phyloP scores from a whole-genome alignment of 2,888 invertebrate genomes.

The Latheticus oryzae region DNA sequence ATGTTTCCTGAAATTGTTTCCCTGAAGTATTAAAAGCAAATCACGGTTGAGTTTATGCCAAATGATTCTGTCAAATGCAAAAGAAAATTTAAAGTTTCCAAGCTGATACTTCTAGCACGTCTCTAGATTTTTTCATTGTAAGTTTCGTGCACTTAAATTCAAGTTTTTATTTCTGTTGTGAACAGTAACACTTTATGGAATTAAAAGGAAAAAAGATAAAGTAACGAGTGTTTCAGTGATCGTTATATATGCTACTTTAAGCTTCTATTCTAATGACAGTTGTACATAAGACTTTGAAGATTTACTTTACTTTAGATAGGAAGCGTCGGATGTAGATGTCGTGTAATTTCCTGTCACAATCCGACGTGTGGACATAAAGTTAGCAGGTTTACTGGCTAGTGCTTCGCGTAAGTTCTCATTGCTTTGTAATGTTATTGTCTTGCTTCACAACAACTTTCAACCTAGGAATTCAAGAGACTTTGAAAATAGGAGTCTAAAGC shows the following conservation, averaged over 20 bases:
- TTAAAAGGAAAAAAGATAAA: no score
- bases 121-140: slow-evolving; percentile 16
- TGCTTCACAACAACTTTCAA: slow-evolving; percentile 19
- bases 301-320: slow-evolving; percentile 1
- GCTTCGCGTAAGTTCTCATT: slow-evolving; percentile 35
- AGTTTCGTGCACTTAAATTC: no score
- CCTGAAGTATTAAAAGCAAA: slow-evolving; percentile 26
- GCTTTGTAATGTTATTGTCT: slow-evolving; percentile 41
- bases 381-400: slow-evolving; percentile 28
- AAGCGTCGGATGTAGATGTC: slow-evolving; percentile 32
- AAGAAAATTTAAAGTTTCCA: slow-evolving; percentile 22
- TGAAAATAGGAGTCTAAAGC: slow-evolving; percentile 4
- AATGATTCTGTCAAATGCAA: slow-evolving; percentile 28
- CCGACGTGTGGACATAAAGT: slow-evolving; percentile 39
- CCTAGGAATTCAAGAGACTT: slow-evolving; percentile 22
- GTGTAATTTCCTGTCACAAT: slow-evolving; percentile 29
- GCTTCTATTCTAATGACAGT: no score
- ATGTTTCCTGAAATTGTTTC: slow-evolving; percentile 15
- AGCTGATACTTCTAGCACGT: slow-evolving; percentile 23
- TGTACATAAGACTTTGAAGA: background rate
- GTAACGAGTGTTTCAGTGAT: no score
- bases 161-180: no score
- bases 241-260: no score
- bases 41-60: slow-evolving; percentile 20
- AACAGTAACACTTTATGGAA: no score